phyloP scores from a whole-genome alignment of 2,888 invertebrate species.

The Chrysopilus asiliformis region DNA sequence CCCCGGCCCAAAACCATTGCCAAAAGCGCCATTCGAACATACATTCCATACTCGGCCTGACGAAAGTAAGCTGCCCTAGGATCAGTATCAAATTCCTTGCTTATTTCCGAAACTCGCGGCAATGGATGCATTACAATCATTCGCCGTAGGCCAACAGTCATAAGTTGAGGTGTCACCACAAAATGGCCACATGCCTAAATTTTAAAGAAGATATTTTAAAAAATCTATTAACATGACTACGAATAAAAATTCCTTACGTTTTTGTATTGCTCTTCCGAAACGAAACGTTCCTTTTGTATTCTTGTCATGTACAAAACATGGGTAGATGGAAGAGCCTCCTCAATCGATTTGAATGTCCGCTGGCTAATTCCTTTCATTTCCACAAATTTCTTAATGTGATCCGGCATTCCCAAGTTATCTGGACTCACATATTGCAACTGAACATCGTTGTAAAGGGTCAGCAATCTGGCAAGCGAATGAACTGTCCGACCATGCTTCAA shows the following conservation, averaged over 20 bases:
- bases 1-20: slow-evolving; percentile 69
- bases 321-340: slow-evolving; percentile 79
- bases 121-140: slow-evolving; percentile 97
- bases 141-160: slow-evolving; percentile 84
- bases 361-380: slow-evolving; percentile 66
- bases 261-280: slow-evolving; percentile 69
- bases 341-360: slow-evolving; percentile 46
- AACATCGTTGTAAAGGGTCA: slow-evolving; percentile 90
- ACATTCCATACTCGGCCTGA: slow-evolving; percentile 96
- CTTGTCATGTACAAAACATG: slow-evolving; percentile 98
- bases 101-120: slow-evolving; percentile 90
- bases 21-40: slow-evolving; percentile 93
- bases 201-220: slow-evolving; percentile 19
- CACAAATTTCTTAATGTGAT: slow-evolving; percentile 67
- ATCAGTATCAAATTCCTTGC: slow-evolving; percentile 88
- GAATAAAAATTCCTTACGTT: slow-evolving; percentile 55
- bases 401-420: slow-evolving; percentile 78
- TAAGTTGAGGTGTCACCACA: slow-evolving; percentile 85
- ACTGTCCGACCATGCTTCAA: slow-evolving; percentile 96
- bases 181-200: slow-evolving; percentile 70
- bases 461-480: slow-evolving; percentile 85
- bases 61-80: slow-evolving; percentile 96
- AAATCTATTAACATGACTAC: not conserved
- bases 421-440: slow-evolving; percentile 88
- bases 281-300: slow-evolving; percentile 89